Conservation (phyloP, 2,113 vertebrate species). For the Centropus bengalensis region DNA sequence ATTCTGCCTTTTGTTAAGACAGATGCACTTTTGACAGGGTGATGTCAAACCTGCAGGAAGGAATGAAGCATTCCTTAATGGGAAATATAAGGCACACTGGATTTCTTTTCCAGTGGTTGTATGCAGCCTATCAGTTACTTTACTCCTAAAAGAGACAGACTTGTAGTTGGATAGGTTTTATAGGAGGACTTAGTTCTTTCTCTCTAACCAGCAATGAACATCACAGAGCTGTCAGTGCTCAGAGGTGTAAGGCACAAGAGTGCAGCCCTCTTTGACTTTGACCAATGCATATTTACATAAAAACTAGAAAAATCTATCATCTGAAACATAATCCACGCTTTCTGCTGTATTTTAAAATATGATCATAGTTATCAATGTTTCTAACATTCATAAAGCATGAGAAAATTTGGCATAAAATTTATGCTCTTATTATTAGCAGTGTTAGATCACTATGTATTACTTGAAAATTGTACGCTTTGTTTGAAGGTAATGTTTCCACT, state of each 20-base stretch:
- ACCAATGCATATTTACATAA: not conserved
- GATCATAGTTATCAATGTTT: not conserved
- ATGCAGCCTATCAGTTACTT: not conserved
- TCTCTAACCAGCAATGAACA: not conserved
- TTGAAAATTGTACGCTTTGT: not conserved
- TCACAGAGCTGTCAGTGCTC: fast-evolving
- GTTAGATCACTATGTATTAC: not conserved
- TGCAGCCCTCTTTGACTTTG: not conserved
- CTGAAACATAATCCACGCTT: not conserved
- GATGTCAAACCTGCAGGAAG: not conserved
- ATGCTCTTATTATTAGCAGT: not conserved
- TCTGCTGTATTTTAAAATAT: not conserved
- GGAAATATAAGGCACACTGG: not conserved
- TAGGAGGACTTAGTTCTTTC: not conserved
- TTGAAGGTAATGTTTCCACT: not conserved
- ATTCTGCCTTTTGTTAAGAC: not conserved
- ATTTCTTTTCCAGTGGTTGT: not conserved
- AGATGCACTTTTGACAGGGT: not conserved
- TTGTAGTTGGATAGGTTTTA: not conserved
- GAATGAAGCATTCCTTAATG: not conserved
- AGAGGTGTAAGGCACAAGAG: not conserved
- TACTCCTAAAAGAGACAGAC: not conserved
- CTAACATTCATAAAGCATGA: not conserved
- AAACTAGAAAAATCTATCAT: not conserved
- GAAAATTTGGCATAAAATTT: not conserved